Base-by-base conservation (phyloP, 2,113 vertebrate species). In the Centropus bengalensis region DNA sequence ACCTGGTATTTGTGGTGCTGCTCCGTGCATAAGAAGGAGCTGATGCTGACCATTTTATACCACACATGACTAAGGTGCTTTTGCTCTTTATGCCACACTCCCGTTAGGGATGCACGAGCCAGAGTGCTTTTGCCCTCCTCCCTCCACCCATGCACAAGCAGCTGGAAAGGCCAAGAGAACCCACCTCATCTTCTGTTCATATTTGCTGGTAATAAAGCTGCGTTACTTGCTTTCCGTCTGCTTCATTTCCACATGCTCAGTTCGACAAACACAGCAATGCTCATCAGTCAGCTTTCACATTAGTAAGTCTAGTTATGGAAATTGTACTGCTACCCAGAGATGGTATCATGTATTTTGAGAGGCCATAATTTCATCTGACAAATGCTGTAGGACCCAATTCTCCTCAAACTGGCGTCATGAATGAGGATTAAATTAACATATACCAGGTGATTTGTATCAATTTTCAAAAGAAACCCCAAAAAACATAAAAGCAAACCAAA, bases 21-120 rank as follows among this genome's bases (percentile, higher is more conserved):
- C 14, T 2, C 19, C 2, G 12, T 6, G 38, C 19, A 6, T 0
- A 0, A 15, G 14, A 12, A 79, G 18, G 7, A 30, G 49, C 19
- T 20, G 0, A 1, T 5, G 54, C 44, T 12, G 45, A 36, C 45
- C 3, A 1, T 4, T 4, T 44, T 13, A 1, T 3, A 7, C 6
- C 40, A 7, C 2, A 0, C 0, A 1, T 1, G 24, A 14, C n/a
- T 9, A 32, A 13, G 20, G 28, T 4, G 6, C 33, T 59, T 55
- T 2, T 19, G 40, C 51, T 7, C 2, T 1, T 0, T 1, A 5
- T 3, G 11, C 38, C 12, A 3, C 1, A 1, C 60, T 10, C 36
- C 51, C 6, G 36, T 32, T 66, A 0, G 1, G 4, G 8, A 38
- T 3, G 23, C 52, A n/a, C 5, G 9, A 36, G 36, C 36, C 36